A percentile compares a stretch with the other conserved stretches of the same genome.
phyloP scores from a whole-genome alignment of 2,888 invertebrate species.

The Drosophila picticornis region DNA sequence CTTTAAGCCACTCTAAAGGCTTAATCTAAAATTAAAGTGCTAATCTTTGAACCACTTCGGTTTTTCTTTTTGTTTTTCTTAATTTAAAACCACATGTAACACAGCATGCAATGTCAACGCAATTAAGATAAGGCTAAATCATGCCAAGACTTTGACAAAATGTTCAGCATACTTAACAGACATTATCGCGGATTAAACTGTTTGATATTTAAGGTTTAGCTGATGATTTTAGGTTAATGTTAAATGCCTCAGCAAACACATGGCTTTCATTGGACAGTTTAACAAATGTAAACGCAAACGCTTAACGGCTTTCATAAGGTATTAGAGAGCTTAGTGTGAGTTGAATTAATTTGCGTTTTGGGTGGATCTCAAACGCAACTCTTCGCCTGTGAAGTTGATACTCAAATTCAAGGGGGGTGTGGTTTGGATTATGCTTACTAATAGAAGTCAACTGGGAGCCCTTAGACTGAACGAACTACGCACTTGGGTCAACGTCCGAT shows the following conservation, averaged over 20 bases:
- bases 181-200: slow-evolving; percentile 27
- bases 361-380: slow-evolving; percentile 9
- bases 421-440: slow-evolving; percentile 19
- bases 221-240: slow-evolving; percentile 10
- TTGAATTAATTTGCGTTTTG: slow-evolving; percentile 32
- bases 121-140: slow-evolving; percentile 9
- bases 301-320: slow-evolving; percentile 7
- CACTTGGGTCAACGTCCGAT: slow-evolving; percentile 54
- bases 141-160: background rate
- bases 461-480: slow-evolving; percentile 6
- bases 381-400: slow-evolving; percentile 7
- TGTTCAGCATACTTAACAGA: background rate
- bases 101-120: background rate
- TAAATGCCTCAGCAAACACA: slow-evolving; percentile 25
- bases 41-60: background rate
- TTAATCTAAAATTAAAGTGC: background rate
- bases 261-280: slow-evolving; percentile 22
- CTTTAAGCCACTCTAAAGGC: background rate
- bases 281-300: slow-evolving; percentile 2
- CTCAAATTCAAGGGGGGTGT: slow-evolving; percentile 30
- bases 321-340: slow-evolving; percentile 17
- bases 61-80: background rate
- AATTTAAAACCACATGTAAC: background rate
- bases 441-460: slow-evolving; percentile 20
- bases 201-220: slow-evolving; percentile 14